These are phyloP conservation scores for Lytechinus variegatus DNA, from an alignment of 35 echinoderm and acorn worm species.

Conservation along the genomic window DNA sequence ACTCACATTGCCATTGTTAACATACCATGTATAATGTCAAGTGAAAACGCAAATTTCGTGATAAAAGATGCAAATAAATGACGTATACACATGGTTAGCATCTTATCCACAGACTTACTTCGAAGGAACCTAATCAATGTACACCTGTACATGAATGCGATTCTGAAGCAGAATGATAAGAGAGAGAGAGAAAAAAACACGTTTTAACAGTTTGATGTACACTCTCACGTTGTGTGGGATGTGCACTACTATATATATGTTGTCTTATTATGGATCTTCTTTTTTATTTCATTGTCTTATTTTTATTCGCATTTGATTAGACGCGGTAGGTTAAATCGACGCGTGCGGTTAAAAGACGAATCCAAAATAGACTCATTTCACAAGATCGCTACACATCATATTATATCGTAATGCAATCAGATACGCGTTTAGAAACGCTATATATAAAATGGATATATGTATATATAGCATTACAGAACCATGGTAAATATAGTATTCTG, in stretches of 20 bases:
- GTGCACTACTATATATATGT: not conserved
- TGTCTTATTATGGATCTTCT: not conserved
- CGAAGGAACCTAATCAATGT: no score
- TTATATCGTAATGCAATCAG: no score
- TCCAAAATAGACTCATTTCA: not conserved
- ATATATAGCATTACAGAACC: not conserved
- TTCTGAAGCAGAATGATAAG: not conserved
- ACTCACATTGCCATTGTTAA: no score
- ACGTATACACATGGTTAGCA: no score
- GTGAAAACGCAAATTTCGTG: no score
- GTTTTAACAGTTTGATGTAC: not conserved
- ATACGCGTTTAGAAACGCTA: not conserved
- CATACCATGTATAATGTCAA: no score
- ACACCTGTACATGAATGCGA: no score
- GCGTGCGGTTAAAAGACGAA: not conserved
- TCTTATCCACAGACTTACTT: no score
- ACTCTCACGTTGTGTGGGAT: not conserved
- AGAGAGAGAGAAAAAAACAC: not conserved
- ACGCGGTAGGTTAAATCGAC: not conserved
- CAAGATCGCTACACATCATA: not conserved
- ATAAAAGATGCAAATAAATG: no score
- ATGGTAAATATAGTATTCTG: not conserved
- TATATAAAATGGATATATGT: not conserved
- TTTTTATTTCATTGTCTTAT: not conserved
- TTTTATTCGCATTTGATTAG: not conserved